These are phyloP conservation scores for Manis crassicaudata DNA, from an alignment of 2,797 vertebrate species.

Conservation along the genomic window DNA sequence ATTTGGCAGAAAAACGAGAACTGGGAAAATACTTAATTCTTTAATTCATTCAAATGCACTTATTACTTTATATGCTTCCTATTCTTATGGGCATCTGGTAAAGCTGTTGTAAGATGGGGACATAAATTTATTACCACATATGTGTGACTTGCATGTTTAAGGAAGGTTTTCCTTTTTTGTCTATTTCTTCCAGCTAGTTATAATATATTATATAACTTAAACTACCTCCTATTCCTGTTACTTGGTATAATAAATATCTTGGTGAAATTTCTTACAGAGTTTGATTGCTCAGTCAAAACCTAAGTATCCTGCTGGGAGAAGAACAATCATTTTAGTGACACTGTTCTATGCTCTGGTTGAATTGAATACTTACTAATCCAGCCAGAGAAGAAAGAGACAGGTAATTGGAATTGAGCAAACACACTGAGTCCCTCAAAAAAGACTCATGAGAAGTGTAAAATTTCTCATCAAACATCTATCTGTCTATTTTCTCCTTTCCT, in stretches of 20 bases:
- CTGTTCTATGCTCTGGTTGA: conserved; percentile 65
- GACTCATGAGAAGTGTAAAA: conserved; percentile 72
- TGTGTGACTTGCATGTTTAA: conserved; percentile 37
- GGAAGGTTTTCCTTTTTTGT: background rate
- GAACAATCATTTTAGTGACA: conserved; percentile 70
- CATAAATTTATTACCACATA: background rate
- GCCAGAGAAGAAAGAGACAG: conserved; percentile 65
- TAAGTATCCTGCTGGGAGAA: conserved; percentile 72
- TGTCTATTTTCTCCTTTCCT: conserved; percentile 71
- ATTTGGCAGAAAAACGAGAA: conserved; percentile 42
- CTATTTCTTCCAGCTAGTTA: conserved; percentile 56
- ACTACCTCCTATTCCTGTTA: conserved; percentile 18
- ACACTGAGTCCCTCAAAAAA: conserved; percentile 45
- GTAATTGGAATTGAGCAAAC: conserved; percentile 66
- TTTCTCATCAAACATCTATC: conserved; percentile 61
- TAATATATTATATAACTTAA: conserved; percentile 59
- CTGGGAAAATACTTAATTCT: conserved; percentile 55
- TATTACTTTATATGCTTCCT: conserved; percentile 34
- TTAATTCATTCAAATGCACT: background rate
- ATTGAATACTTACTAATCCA: conserved; percentile 74
- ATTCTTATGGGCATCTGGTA: background rate
- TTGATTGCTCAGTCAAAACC: conserved; percentile 79
- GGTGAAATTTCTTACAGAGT: conserved; percentile 73
- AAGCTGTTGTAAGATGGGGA: background rate
- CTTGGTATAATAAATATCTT: conserved; percentile 67